A percentile compares a stretch with the other conserved stretches of the same genome.
These are phyloP conservation scores for Urocitellus parryii DNA, from an alignment of 2,113 vertebrate genomes.

Conservation along the genomic window DNA sequence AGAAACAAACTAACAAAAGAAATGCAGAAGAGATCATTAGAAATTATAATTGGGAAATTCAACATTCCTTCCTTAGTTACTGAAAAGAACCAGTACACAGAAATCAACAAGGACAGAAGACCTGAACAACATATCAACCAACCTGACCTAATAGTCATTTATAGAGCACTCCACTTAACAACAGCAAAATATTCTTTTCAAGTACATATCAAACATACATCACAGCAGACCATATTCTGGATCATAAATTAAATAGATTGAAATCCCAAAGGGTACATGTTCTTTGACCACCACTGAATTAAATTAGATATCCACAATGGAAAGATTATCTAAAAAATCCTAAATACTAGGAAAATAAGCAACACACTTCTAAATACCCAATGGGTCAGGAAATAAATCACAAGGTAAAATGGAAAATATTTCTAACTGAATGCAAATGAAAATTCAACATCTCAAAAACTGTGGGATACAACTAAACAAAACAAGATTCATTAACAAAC, in stretches of 20 bases:
- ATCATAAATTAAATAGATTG: background rate
- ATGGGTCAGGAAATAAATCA: background rate
- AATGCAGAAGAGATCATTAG: background rate
- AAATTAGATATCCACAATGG: background rate
- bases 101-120: background rate
- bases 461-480: background rate
- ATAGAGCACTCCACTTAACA: background rate
- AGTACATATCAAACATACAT: background rate
- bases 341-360: constrained; percentile 45
- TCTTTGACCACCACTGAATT: background rate
- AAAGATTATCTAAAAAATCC: constrained; percentile 36
- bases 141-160: background rate
- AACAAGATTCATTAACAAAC: background rate
- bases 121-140: background rate
- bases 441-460: background rate
- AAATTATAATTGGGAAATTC: background rate
- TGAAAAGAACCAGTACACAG: background rate
- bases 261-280: background rate
- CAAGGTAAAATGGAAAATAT: background rate
- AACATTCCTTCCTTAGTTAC: background rate
- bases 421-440: constrained; percentile 26
- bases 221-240: background rate
- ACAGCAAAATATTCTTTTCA: background rate
- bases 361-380: constrained; percentile 24
- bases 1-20: background rate